These are phyloP conservation scores for Verasper variegatus DNA, from an alignment of 2,113 vertebrate genomes.

Conservation along the genomic window DNA sequence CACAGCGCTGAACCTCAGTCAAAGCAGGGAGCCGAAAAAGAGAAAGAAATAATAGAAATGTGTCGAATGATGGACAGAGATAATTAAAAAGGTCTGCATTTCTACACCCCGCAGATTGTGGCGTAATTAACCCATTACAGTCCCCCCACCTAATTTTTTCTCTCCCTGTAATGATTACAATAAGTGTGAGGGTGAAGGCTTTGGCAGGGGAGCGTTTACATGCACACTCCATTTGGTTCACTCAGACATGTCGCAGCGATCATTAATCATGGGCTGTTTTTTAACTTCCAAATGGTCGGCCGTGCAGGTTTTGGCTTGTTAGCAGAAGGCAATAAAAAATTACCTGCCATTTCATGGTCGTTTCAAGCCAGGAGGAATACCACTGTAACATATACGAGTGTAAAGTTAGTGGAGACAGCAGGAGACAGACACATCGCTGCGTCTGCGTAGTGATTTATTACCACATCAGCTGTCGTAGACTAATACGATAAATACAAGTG, in stretches of 20 bases:
- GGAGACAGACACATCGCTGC: neutral
- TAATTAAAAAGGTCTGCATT: constrained; percentile 78
- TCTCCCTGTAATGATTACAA: constrained; percentile 76
- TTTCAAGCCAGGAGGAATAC: constrained; percentile 36
- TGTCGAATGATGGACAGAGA: constrained; percentile 80
- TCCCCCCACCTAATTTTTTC: constrained; percentile 41
- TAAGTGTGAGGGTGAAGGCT: constrained; percentile 78
- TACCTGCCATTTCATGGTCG: constrained; percentile 43
- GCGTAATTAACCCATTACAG: constrained; percentile 81
- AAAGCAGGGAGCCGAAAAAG: constrained; percentile 55
- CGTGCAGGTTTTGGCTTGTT: constrained; percentile 58
- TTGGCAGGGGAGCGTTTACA: constrained; percentile 73
- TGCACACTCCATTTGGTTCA: constrained; percentile 78
- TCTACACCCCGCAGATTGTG: constrained; percentile 62
- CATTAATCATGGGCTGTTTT: constrained; percentile 80
- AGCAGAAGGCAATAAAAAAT: constrained; percentile 60
- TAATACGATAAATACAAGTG: neutral
- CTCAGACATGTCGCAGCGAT: constrained; percentile 74
- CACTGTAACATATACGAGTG: neutral
- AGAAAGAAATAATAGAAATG: constrained; percentile 79
- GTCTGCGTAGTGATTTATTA: constrained; percentile 5
- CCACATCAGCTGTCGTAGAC: neutral
- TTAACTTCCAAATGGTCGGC: constrained; percentile 50
- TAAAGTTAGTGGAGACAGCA: constrained; percentile 21
- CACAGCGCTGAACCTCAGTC: constrained; percentile 50